Conservation (phyloP, 2,888 invertebrate species). For the Mellilla xanthometata region DNA sequence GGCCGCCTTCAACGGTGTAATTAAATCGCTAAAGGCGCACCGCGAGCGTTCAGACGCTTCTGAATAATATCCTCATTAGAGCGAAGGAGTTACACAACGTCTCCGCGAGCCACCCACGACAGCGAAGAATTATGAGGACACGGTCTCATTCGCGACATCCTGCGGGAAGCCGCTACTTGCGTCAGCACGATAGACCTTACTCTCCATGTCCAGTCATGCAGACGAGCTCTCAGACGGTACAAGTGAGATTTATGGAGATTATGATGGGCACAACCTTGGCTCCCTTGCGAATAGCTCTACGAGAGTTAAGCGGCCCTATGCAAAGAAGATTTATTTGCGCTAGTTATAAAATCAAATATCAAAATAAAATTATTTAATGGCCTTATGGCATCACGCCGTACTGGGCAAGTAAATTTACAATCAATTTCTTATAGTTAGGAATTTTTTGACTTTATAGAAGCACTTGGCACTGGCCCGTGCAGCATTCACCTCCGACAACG, state of each 20-base stretch:
- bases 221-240: conserved; percentile 69
- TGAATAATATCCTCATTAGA: conserved; percentile 76
- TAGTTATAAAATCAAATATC: no score
- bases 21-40: conserved; percentile 55
- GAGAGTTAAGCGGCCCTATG: no score
- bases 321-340: no score
- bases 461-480: no score
- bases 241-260: conserved; percentile 55
- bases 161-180: conserved; percentile 75
- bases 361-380: no score
- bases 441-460: no score
- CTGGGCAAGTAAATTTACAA: no score
- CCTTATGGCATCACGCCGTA: no score
- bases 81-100: conserved; percentile 62
- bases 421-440: no score
- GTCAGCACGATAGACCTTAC: conserved; percentile 70
- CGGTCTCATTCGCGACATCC: conserved; percentile 80
- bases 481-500: no score
- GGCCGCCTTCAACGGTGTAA: conserved; percentile 51
- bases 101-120: conserved; percentile 66
- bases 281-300: no score
- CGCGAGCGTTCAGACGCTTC: conserved; percentile 52
- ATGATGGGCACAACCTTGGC: conserved; percentile 31
- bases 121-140: conserved; percentile 74
- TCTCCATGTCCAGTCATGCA: conserved; percentile 51